Evolutionary conservation across 2,113 vertebrate species (phyloP).

Genomic region (Osmerus eperlanus): DNA sequence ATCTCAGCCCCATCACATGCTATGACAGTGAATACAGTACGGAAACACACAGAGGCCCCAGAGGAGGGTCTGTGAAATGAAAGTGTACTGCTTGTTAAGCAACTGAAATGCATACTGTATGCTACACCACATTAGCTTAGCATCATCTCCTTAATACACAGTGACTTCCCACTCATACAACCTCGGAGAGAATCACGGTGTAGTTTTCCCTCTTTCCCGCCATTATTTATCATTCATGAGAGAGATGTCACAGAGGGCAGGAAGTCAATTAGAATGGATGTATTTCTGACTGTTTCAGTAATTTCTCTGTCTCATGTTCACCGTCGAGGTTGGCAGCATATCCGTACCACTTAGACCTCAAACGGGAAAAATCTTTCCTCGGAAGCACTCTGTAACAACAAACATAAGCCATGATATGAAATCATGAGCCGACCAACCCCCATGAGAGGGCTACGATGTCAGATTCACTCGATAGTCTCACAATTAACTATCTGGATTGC

Average conservation of each 20-base stretch:
- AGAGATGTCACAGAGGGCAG: constrained; percentile 61
- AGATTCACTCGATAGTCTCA: constrained; percentile 35
- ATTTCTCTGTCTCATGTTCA: constrained; percentile 63
- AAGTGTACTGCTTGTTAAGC: too few relatives aligned
- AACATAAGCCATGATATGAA: constrained; percentile 59
- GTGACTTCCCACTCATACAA: background rate
- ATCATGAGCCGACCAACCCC: constrained; percentile 31
- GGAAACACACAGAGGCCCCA: too few relatives aligned
- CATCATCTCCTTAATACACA: background rate
- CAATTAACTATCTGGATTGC: constrained; percentile 26
- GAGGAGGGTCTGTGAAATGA: too few relatives aligned
- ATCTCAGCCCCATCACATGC: background rate
- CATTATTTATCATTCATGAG: constrained; percentile 61
- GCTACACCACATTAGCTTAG: background rate
- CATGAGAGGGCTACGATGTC: constrained; percentile 58
- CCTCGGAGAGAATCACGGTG: constrained; percentile 15
- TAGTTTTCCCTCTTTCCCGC: constrained; percentile 47
- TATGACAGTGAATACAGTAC: constrained; percentile 14
- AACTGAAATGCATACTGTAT: too few relatives aligned
- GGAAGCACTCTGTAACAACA: constrained; percentile 60
- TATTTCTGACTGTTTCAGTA: constrained; percentile 56
- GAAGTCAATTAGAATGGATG: constrained; percentile 74
- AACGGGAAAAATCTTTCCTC: constrained; percentile 46
- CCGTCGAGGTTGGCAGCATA: constrained; percentile 36
- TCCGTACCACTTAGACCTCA: constrained; percentile 36